phyloP scores from a whole-genome alignment of 2,113 vertebrate genomes.

The Lasiurus borealis region DNA sequence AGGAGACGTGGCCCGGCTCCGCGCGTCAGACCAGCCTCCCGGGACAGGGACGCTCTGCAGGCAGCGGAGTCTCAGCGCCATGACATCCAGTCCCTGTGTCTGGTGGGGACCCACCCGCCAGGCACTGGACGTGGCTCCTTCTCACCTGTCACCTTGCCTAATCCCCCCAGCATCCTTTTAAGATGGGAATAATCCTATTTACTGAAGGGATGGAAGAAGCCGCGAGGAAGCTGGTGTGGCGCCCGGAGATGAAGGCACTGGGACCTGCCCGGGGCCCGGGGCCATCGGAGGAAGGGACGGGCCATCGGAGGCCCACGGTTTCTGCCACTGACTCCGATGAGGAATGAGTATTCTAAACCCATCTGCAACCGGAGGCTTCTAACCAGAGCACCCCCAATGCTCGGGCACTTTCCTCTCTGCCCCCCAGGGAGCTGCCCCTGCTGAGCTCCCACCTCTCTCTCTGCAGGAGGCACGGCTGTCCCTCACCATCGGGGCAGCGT shows the following conservation, averaged over 20 bases:
- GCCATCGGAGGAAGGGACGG: background rate
- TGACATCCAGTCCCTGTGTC: fast-evolving
- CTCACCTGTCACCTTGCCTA: background rate
- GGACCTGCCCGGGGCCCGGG: background rate
- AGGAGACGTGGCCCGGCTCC: background rate
- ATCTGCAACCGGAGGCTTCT: background rate
- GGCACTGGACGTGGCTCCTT: background rate
- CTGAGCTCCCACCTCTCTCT: no score
- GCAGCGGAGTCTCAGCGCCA: fast-evolving
- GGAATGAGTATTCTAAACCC: background rate
- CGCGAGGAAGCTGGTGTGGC: background rate
- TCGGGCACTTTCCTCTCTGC: fast-evolving
- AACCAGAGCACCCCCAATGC: background rate
- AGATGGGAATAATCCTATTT: background rate
- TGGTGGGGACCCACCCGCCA: background rate
- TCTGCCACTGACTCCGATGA: background rate
- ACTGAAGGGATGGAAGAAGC: background rate
- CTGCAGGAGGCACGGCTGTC: background rate
- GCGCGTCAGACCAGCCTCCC: background rate
- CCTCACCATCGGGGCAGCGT: background rate
- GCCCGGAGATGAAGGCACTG: background rate
- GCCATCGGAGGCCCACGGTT: background rate
- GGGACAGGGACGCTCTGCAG: background rate
- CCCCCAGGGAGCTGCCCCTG: no score
- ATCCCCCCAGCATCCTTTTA: background rate